phyloP scores from a whole-genome alignment of 1,140 invertebrate genomes.

The Reticulitermes speratus region DNA sequence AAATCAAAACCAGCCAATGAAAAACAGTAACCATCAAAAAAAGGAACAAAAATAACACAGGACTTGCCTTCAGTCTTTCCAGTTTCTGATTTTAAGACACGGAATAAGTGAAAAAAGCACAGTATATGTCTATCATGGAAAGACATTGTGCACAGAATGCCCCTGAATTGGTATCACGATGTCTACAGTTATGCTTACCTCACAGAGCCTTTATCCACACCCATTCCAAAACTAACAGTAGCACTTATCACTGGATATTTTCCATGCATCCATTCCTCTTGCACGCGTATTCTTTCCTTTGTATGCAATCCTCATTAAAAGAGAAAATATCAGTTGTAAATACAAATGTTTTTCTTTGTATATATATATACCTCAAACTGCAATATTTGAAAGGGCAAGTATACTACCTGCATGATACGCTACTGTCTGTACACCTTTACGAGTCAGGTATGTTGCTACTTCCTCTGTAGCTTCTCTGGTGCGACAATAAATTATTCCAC shows the following conservation, averaged over 20 bases:
- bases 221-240: conserved; percentile 75
- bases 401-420: conserved; percentile 64
- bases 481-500: conserved; percentile 68
- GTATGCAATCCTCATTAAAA: conserved; percentile 51
- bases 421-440: conserved; percentile 55
- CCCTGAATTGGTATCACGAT: too few relatives aligned
- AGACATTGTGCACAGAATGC: too few relatives aligned
- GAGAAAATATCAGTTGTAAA: neutral
- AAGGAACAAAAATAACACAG: too few relatives aligned
- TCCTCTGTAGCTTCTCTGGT: conserved; percentile 64
- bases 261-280: conserved; percentile 67
- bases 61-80: too few relatives aligned
- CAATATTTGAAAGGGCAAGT: neutral
- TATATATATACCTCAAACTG: neutral
- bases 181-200: conserved; percentile 46
- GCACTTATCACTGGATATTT: conserved; percentile 59
- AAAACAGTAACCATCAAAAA: too few relatives aligned
- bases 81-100: too few relatives aligned
- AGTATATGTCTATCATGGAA: too few relatives aligned
- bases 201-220: conserved; percentile 69
- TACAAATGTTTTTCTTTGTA: neutral
- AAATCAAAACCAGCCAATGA: too few relatives aligned
- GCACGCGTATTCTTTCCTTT: conserved; percentile 53
- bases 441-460: conserved; percentile 56
- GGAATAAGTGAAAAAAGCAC: too few relatives aligned